Evolutionary conservation across 1,140 invertebrate species (phyloP), one percentile per base, ranked within the genome.

Genomic region (Thaumetopoea pityocampa): DNA sequence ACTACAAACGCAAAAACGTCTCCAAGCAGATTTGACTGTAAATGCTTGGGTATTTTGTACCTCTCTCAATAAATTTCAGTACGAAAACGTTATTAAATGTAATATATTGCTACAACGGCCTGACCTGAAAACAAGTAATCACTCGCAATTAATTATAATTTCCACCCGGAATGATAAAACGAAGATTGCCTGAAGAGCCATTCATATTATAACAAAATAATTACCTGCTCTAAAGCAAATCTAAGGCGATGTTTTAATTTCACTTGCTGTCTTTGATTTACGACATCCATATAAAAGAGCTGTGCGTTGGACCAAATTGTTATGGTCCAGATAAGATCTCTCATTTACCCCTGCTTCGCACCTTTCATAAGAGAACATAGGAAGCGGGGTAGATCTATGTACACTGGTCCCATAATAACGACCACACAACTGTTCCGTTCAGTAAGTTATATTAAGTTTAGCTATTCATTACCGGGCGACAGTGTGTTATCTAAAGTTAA

Each of bases 251-350:
- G 49, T 60, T 63, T 63, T 63, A 63, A 63, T 63, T 59, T 63
- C 40, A 51, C 28, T 54, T 35, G 34, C 30, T 48, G 27, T 44
- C 38, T 41, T 46, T 59, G 60, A 63, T 63, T 63, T 63, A 63
- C 43, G 53, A 50, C 29, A 29, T 52, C 55, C 49, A 59, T 63
- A 53, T 59, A 55, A 56, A 63, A 63, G 59, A 55, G 54, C 49
- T 36, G 41, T 51, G 48, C 49, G 51, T 50, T 44, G 18, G 6
- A 24, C 57, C 49, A 46, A 9, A 29, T 26, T 42, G 36, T 22
- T 9, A 33, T 17, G 40, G 27, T 7, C 22, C 36, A 12, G 20
- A 33, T 20, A 44, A 29, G 28, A 19, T 51, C 28, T 29, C 34
- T 11, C 37, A 26, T 24, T 41, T 36, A 29, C 35, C 24, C 14